phyloP scores from a whole-genome alignment of 2,113 vertebrate genomes.

The Bubalus kerabau region DNA sequence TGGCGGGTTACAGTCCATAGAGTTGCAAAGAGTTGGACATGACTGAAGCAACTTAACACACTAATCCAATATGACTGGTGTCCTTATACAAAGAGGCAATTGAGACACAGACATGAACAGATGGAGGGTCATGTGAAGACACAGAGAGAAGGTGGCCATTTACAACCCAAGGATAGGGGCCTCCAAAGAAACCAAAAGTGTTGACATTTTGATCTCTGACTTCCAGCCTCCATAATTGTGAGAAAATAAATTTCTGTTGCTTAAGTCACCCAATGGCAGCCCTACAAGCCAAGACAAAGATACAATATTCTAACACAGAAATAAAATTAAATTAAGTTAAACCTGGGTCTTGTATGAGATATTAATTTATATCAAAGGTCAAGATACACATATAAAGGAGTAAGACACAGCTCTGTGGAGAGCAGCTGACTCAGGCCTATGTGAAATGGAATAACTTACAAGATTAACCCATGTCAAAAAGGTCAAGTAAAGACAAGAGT shows the following conservation, averaged over 20 bases:
- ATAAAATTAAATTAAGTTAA: conserved; percentile 48
- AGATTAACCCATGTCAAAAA: conserved; percentile 24
- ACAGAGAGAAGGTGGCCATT: not conserved
- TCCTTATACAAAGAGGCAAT: not conserved
- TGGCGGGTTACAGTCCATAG: not conserved
- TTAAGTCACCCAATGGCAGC: not conserved
- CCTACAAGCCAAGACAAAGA: not conserved
- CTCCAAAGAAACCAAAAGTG: not conserved
- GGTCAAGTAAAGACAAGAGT: not conserved
- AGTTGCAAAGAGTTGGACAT: not conserved
- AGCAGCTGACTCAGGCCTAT: not conserved
- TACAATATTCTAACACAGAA: not conserved
- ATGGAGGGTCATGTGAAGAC: not conserved
- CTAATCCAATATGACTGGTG: not conserved
- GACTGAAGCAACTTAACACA: not conserved
- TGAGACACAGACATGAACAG: not conserved
- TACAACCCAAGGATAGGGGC: not conserved
- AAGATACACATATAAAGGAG: not conserved
- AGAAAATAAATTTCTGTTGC: not conserved
- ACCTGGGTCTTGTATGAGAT: not conserved
- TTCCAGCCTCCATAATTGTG: not conserved
- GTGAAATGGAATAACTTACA: conserved; percentile 43
- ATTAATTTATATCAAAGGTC: conserved; percentile 32
- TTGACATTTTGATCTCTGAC: not conserved
- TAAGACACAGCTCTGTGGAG: not conserved